These are phyloP conservation scores for Cartodere bifasciata DNA, from an alignment of 2,888 invertebrate species.

Conservation along the genomic window DNA sequence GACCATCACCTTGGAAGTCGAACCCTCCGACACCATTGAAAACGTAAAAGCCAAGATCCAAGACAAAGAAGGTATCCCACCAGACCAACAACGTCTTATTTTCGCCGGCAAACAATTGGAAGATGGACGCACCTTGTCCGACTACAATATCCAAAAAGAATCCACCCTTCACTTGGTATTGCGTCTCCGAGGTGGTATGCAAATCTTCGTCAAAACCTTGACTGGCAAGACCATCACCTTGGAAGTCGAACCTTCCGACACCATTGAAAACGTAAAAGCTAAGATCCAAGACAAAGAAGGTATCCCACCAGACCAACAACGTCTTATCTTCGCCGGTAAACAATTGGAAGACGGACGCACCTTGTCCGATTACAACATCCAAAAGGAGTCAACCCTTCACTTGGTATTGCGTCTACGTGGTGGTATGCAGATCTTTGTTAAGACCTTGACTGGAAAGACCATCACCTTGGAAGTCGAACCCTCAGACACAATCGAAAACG, in stretches of 20 bases:
- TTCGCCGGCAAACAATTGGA: slow-evolving; percentile 94
- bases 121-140: slow-evolving; percentile 85
- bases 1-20: slow-evolving; percentile 89
- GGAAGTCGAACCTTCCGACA: slow-evolving; percentile 85
- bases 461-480: slow-evolving; percentile 90
- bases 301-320: slow-evolving; percentile 48
- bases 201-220: slow-evolving; percentile 93
- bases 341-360: slow-evolving; percentile 93
- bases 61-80: slow-evolving; percentile 47
- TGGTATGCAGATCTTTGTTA: slow-evolving; percentile 98
- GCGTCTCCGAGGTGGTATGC: slow-evolving; percentile 91
- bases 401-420: slow-evolving; percentile 81
- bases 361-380: slow-evolving; percentile 87
- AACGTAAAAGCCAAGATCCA: slow-evolving; percentile 92
- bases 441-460: slow-evolving; percentile 90
- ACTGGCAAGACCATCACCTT: slow-evolving; percentile 93
- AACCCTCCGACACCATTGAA: slow-evolving; percentile 86
- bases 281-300: slow-evolving; percentile 68
- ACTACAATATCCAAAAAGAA: slow-evolving; percentile 93
- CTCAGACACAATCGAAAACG: slow-evolving; percentile 90
- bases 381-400: slow-evolving; percentile 86
- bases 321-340: slow-evolving; percentile 87
- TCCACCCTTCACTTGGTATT: slow-evolving; percentile 81
- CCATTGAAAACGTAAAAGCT: slow-evolving; percentile 90
- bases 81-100: slow-evolving; percentile 60